Percentiles rank a stretch among this genome's conserved stretches.
phyloP scores from a whole-genome alignment of 2,113 vertebrate genomes.

The Dromaius novaehollandiae region DNA sequence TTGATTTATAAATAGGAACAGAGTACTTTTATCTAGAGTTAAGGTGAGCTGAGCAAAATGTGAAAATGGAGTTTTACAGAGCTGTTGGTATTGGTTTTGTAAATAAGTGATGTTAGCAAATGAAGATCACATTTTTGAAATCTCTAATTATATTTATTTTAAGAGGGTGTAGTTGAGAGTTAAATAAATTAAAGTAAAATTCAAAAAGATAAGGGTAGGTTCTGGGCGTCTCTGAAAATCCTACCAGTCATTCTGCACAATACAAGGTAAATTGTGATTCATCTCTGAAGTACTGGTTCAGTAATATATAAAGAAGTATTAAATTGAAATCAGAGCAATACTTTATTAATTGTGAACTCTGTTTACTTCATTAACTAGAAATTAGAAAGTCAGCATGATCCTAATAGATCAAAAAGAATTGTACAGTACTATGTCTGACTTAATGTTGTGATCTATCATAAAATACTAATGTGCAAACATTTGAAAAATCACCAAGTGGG shows the following conservation, averaged over 20 bases:
- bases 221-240: background rate
- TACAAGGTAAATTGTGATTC: background rate
- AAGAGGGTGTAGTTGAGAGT: background rate
- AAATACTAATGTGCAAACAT: accelerated
- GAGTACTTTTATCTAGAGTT: background rate
- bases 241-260: background rate
- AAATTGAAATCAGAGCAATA: constrained; percentile 27
- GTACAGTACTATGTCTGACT: background rate
- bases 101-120: background rate
- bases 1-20: background rate
- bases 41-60: background rate
- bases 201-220: background rate
- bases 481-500: background rate
- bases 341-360: background rate
- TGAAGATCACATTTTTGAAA: background rate
- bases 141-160: background rate
- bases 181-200: background rate
- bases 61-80: background rate
- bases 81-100: background rate
- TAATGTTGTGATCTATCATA: background rate
- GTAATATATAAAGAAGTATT: background rate
- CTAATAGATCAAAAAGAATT: background rate
- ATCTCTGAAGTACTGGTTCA: constrained; percentile 11
- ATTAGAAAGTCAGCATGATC: background rate
- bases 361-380: background rate